Evolutionary conservation across 2,797 vertebrate species (phyloP).

Genomic region (Philypnodon macrostomus): DNA sequence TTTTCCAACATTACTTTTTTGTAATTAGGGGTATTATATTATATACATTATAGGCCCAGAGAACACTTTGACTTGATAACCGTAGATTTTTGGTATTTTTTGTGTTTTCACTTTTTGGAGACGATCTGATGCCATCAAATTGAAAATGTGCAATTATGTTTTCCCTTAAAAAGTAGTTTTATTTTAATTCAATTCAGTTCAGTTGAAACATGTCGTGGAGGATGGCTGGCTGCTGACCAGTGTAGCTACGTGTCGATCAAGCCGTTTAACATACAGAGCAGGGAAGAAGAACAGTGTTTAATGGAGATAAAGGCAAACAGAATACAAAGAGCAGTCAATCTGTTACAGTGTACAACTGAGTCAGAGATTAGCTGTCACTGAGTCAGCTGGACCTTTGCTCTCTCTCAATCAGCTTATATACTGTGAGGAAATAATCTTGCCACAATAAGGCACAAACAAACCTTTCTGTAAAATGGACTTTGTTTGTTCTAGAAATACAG

Average conservation of each 20-base stretch:
- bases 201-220: slow-evolving; percentile 10
- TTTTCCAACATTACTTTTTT: no score
- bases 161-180: no score
- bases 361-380: slow-evolving; percentile 58
- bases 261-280: slow-evolving; percentile 21
- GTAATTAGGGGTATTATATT: no score
- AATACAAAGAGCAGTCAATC: slow-evolving; percentile 21
- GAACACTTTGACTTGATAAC: no score
- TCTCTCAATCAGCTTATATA: slow-evolving; percentile 57
- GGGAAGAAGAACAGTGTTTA: slow-evolving; percentile 12
- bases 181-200: no score
- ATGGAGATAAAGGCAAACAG: slow-evolving; percentile 9
- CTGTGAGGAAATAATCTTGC: slow-evolving; percentile 37
- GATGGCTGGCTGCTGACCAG: neutral
- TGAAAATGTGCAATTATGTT: no score
- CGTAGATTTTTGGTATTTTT: no score
- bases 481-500: slow-evolving; percentile 2
- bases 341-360: slow-evolving; percentile 30
- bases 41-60: no score
- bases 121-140: no score
- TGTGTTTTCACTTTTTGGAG: no score
- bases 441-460: slow-evolving; percentile 18
- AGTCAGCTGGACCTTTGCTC: slow-evolving; percentile 71
- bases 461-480: slow-evolving; percentile 16
- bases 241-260: slow-evolving; percentile 6